Base-by-base conservation (phyloP, 2,888 invertebrate genomes). In the Cephalotes varians region DNA sequence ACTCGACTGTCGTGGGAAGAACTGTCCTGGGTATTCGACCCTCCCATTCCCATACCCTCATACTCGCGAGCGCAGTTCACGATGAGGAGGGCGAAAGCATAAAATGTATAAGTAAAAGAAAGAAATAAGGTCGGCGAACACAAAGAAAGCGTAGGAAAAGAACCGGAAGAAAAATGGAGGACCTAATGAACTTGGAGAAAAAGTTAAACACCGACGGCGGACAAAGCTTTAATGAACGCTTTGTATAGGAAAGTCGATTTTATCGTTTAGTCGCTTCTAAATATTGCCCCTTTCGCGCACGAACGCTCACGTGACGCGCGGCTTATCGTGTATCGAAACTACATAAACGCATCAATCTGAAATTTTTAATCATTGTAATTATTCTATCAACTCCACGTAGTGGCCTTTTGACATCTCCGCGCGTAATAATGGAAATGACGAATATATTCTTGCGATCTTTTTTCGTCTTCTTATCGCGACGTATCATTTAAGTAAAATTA, bases 131-230 rank as follows among this genome's bases (percentile, higher is more conserved):
- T 56, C 60, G 64, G 71, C 6, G 44, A 49, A 72, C 76, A 72
- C 76, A 80, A 79, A 67, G 80, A 80, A 81, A 64, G 84, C 56
- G 47, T 31, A 2, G 81, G 58, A 62, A 84, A 47, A 71, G 71
- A 73, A 77, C 44, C 64, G 60, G 77, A 85, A 82, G 56, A 86
- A 86, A 92, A 91, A 88, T 88, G 86, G 86, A 90, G 88, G 86
- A 88, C 89, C 91, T 90, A 90, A 91, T 91, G 89, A 92, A 91
- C 90, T 88, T 87, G 87, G 84, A 86, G 84, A 91, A 91, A 92
- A 92, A 91, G 88, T 90, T 91, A 86, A 85, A 91, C 88, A 89
- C 86, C 76, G 81, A 74, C 82, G 85, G 64, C 69, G 86, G 85
- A 83, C 40, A 86, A 84, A 85, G 80, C 83, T 79, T 91, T 89